phyloP scores from a whole-genome alignment of 2,113 vertebrate species.

The Rana temporaria region DNA sequence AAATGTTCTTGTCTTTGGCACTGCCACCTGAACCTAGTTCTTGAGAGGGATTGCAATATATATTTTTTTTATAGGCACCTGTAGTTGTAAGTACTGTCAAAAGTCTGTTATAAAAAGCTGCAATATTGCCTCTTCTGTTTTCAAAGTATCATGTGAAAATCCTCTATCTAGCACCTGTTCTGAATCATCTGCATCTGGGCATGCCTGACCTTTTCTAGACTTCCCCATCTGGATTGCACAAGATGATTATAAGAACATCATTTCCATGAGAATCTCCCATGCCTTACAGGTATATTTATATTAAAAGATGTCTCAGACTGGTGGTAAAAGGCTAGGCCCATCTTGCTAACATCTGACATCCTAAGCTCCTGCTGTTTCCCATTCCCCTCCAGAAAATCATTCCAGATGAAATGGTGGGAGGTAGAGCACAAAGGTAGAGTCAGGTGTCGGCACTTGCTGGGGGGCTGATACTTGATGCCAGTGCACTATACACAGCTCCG shows the following conservation, averaged over 20 bases:
- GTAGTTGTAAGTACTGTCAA: too few species aligned
- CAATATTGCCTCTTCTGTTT: background rate
- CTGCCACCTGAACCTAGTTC: too few species aligned
- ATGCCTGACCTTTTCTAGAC: constrained; percentile 28
- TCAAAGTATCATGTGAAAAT: background rate
- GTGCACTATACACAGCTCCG: constrained; percentile 36
- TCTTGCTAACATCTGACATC: constrained; percentile 51
- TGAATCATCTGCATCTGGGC: constrained; percentile 6
- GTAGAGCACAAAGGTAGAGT: constrained; percentile 51
- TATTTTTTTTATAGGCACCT: too few species aligned
- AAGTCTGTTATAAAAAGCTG: background rate
- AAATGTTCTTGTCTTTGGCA: too few species aligned
- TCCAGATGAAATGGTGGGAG: constrained; percentile 54
- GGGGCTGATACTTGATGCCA: constrained; percentile 47
- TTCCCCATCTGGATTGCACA: constrained; percentile 42
- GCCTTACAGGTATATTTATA: constrained; percentile 57
- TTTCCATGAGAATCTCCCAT: constrained; percentile 38
- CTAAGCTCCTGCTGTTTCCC: constrained; percentile 43
- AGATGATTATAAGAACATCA: constrained; percentile 21
- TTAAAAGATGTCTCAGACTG: constrained; percentile 31
- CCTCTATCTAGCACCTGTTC: constrained; percentile 38
- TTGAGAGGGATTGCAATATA: too few species aligned
- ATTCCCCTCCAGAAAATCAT: constrained; percentile 47
- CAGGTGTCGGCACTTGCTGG: constrained; percentile 50
- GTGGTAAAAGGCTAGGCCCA: constrained; percentile 33